Percentiles rank a stretch among this genome's conserved stretches.
These are phyloP conservation scores for Carassius gibelio DNA, from an alignment of 2,113 vertebrate genomes.

Conservation along the genomic window DNA sequence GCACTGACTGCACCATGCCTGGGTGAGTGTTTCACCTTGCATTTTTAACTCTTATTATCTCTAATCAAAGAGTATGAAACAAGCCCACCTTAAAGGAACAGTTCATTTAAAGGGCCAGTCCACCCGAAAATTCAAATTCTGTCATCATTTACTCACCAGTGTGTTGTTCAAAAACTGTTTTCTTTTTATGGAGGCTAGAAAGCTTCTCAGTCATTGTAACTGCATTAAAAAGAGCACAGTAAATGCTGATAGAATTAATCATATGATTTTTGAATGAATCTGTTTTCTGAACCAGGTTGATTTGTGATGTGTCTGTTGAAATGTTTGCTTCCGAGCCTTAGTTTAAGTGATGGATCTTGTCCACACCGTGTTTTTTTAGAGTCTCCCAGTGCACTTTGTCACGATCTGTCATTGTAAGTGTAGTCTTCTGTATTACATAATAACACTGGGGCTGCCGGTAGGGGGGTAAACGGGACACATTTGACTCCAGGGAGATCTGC, in stretches of 20 bases:
- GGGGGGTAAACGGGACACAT: not conserved
- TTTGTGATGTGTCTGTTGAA: not conserved
- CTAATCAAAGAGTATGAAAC: not conserved
- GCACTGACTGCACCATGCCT: conserved; percentile 74
- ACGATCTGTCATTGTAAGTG: no score
- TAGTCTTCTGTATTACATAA: not conserved
- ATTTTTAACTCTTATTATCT: not conserved
- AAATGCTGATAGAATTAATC: no score
- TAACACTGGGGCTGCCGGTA: no score
- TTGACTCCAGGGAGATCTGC: conserved; percentile 43
- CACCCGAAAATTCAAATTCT: not conserved
- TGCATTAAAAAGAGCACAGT: no score
- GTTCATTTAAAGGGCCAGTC: not conserved
- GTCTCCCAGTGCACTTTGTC: no score
- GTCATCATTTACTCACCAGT: not conserved
- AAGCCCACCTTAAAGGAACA: not conserved
- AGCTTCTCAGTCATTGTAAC: no score
- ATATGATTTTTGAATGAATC: not conserved
- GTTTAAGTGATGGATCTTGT: not conserved
- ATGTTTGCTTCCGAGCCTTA: not conserved
- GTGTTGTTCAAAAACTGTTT: not conserved
- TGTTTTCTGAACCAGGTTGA: not conserved
- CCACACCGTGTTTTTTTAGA: not conserved
- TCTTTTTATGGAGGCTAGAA: no score
- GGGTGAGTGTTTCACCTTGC: conserved; percentile 66